These are phyloP conservation scores for Acanthopleura granulata DNA, from an alignment of 2,888 invertebrate genomes.

Conservation along the genomic window DNA sequence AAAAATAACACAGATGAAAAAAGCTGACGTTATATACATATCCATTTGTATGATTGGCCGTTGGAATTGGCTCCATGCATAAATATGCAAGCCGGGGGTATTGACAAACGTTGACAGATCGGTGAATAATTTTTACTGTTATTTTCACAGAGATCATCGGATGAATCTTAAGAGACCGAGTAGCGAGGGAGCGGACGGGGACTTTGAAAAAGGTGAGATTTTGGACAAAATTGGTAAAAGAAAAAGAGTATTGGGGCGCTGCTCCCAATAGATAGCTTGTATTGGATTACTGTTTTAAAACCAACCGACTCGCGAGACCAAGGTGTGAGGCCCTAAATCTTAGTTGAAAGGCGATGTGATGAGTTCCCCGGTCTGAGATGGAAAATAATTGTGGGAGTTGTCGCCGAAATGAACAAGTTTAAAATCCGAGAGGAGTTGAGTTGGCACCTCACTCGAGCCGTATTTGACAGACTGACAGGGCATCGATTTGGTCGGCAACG, in stretches of 20 bases:
- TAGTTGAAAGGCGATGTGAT: slow-evolving; percentile 18
- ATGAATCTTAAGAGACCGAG: slow-evolving; percentile 53
- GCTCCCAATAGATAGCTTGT: slow-evolving; percentile 2
- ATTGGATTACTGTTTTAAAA: slow-evolving; percentile 16
- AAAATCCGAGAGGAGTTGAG: slow-evolving; percentile 13
- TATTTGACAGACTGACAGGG: neutral
- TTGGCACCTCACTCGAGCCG: neutral
- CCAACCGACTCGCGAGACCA: neutral
- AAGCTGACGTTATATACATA: too few relatives aligned
- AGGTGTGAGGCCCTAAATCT: slow-evolving; percentile 18
- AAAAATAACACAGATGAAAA: too few relatives aligned
- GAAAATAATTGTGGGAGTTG: slow-evolving; percentile 18
- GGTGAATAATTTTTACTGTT: neutral
- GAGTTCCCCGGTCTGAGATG: slow-evolving; percentile 7
- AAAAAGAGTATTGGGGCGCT: neutral
- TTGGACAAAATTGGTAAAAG: slow-evolving; percentile 18
- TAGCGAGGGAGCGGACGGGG: slow-evolving; percentile 38
- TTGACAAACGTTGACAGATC: too few relatives aligned
- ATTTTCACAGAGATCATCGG: slow-evolving; percentile 52
- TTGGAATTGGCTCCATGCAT: too few relatives aligned
- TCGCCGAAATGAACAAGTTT: slow-evolving; percentile 19
- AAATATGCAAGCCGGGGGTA: too few relatives aligned
- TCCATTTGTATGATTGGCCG: too few relatives aligned
- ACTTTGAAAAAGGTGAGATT: slow-evolving; percentile 50
- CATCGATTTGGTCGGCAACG: slow-evolving; percentile 10